Evolutionary conservation across 2,888 invertebrate species (phyloP).

Genomic region (Leptopterna dolabrata): DNA sequence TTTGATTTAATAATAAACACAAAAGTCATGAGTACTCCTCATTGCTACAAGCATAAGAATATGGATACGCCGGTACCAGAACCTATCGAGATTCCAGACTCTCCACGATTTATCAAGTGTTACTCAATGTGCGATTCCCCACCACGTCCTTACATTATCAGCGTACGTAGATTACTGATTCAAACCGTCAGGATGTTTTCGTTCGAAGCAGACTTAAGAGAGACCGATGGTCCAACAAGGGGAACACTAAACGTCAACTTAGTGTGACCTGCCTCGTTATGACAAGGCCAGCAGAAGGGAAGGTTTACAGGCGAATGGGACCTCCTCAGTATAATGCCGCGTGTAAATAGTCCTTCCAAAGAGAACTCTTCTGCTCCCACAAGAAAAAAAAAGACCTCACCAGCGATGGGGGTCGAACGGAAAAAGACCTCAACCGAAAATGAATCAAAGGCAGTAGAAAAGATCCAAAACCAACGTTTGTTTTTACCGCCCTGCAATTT

Average conservation of each 20-base stretch:
- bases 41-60: too few relatives aligned
- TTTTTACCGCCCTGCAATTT: conserved; percentile 58
- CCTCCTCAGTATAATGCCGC: conserved; percentile 23
- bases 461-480: conserved; percentile 44
- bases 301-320: not conserved
- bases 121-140: too few relatives aligned
- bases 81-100: too few relatives aligned
- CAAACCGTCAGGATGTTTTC: too few relatives aligned
- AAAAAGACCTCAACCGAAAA: conserved; percentile 5
- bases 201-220: not conserved
- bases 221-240: not conserved
- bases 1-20: too few relatives aligned
- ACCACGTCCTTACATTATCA: too few relatives aligned
- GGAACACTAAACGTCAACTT: conserved; percentile 15
- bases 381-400: not conserved
- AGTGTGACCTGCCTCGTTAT: conserved; percentile 5
- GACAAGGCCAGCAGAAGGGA: not conserved
- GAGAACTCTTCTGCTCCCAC: not conserved
- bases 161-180: too few relatives aligned
- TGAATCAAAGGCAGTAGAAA: not conserved
- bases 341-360: conserved; percentile 38
- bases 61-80: too few relatives aligned
- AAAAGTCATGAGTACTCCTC: too few relatives aligned
- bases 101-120: too few relatives aligned
- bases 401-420: not conserved